phyloP scores from a whole-genome alignment of 2,113 vertebrate genomes.

The Solea senegalensis region DNA sequence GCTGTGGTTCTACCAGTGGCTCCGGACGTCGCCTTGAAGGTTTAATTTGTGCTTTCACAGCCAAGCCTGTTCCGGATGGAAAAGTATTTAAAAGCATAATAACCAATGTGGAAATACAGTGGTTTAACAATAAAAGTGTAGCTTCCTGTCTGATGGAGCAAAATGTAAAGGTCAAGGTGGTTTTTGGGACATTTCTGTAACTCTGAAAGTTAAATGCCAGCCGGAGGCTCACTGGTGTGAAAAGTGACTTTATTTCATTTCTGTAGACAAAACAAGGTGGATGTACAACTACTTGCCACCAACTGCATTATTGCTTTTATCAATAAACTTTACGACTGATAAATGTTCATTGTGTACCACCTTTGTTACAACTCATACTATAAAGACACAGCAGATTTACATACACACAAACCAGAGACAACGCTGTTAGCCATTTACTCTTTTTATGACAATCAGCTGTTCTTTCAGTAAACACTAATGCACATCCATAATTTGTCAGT shows the following conservation, averaged over 20 bases:
- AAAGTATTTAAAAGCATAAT: too few species aligned
- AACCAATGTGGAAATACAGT: too few species aligned
- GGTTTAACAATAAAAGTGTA: too few species aligned
- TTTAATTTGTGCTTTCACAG: too few species aligned
- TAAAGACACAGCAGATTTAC: conserved; percentile 3
- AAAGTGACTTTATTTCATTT: neutral
- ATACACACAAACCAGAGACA: neutral
- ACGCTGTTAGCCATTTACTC: neutral
- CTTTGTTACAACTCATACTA: neutral
- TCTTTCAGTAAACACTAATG: conserved; percentile 37
- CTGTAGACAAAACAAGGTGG: neutral
- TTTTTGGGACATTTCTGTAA: too few species aligned
- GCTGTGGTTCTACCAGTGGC: too few species aligned
- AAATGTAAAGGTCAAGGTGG: too few species aligned
- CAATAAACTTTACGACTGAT: neutral
- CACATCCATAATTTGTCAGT: conserved; percentile 12
- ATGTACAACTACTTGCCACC: too few species aligned
- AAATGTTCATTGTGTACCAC: neutral
- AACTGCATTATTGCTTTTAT: conserved; percentile 5
- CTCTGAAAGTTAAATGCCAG: neutral
- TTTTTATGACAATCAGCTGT: conserved; percentile 30
- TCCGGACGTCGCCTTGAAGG: too few species aligned
- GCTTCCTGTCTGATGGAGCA: too few species aligned
- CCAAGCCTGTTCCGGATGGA: too few species aligned
- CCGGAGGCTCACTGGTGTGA: neutral